Percentiles rank a stretch among this genome's conserved stretches.
Evolutionary conservation across 2,113 vertebrate genomes (phyloP).

Genomic region (Furnarius figulus): DNA sequence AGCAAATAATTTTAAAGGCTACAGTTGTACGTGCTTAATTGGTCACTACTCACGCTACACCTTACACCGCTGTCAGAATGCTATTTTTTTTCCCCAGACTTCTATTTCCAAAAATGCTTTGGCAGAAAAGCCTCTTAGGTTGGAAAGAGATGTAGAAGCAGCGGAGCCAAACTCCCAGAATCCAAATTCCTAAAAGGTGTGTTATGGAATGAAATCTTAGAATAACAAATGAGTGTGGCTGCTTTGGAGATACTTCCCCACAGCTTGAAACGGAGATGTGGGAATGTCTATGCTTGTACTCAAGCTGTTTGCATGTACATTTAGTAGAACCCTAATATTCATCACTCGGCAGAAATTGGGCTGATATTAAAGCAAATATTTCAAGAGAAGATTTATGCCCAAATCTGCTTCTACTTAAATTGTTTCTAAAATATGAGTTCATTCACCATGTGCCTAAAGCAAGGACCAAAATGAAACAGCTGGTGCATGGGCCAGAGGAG

Average conservation of each 20-base stretch:
- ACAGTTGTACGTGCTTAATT: neutral
- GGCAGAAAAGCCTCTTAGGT: neutral
- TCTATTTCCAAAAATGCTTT: neutral
- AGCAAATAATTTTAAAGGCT: neutral
- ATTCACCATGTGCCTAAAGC: conserved; percentile 15
- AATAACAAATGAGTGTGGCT: neutral
- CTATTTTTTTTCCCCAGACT: neutral
- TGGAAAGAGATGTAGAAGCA: conserved; percentile 11
- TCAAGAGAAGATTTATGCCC: conserved; percentile 46
- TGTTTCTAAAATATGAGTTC: conserved; percentile 50
- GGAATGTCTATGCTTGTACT: conserved; percentile 50
- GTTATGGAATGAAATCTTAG: conserved; percentile 47
- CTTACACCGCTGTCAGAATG: neutral
- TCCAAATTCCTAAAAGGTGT: conserved; percentile 54
- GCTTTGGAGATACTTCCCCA: conserved; percentile 50
- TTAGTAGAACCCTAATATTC: conserved; percentile 55
- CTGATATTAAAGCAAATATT: conserved; percentile 59
- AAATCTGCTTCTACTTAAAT: conserved; percentile 60
- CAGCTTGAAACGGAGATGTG: conserved; percentile 41
- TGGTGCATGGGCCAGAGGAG: neutral
- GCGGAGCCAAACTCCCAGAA: neutral
- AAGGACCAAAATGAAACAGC: conserved; percentile 49
- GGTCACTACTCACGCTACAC: neutral
- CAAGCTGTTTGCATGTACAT: conserved; percentile 65
- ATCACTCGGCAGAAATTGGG: conserved; percentile 53